Conservation (phyloP, 1,140 invertebrate genomes). For the Protaetia brevitarsis region DNA sequence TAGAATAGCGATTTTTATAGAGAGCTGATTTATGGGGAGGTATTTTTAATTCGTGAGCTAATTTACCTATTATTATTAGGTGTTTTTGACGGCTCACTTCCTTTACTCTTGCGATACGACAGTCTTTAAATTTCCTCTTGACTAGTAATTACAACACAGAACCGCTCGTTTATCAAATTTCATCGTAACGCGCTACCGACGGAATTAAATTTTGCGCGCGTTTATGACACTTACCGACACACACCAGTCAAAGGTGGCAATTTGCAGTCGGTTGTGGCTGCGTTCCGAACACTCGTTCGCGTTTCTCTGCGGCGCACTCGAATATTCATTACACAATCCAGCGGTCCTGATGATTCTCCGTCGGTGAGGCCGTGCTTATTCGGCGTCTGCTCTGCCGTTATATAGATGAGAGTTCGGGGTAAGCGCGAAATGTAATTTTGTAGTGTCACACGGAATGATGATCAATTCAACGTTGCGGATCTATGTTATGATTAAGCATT, state of each 20-base stretch:
- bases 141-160: not conserved
- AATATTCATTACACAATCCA: conserved; percentile 17
- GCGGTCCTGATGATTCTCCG: not conserved
- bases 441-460: conserved; percentile 13
- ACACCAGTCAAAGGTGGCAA: conserved; percentile 15
- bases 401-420: conserved; percentile 8
- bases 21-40: no score
- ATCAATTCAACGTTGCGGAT: conserved; percentile 9
- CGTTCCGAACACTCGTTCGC: conserved; percentile 11
- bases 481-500: conserved; percentile 15
- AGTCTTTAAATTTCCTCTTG: not conserved
- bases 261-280: not conserved
- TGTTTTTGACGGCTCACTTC: no score
- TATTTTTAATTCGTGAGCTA: no score
- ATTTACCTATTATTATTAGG: no score
- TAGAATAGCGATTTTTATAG: no score
- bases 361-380: not conserved
- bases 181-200: not conserved
- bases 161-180: not conserved
- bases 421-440: conserved; percentile 10
- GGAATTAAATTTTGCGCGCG: not conserved
- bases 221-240: conserved; percentile 13
- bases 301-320: conserved; percentile 10
- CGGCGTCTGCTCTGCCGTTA: conserved; percentile 1
- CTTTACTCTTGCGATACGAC: no score